A percentile compares a stretch with the other conserved stretches of the same genome.
Evolutionary conservation across 2,888 invertebrate species (phyloP).

Genomic region (Epistrophe grossulariae): DNA sequence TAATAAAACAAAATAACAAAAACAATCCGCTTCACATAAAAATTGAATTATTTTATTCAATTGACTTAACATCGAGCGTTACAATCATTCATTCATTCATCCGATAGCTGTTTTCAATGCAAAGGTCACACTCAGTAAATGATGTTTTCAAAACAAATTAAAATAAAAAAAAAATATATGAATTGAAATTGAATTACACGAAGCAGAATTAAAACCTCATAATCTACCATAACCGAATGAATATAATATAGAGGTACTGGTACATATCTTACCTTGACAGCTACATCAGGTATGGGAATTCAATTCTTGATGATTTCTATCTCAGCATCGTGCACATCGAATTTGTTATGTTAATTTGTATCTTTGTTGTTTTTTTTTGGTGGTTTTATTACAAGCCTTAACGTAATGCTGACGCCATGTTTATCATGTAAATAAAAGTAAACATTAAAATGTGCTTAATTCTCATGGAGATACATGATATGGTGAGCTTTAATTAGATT

Average conservation of each 20-base stretch:
- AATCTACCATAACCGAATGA: constrained; percentile 44
- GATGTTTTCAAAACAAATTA: constrained; percentile 12
- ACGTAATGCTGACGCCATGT: constrained; percentile 50
- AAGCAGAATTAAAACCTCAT: constrained; percentile 51
- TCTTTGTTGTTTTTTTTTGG: constrained; percentile 12
- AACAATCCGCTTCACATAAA: constrained; percentile 7
- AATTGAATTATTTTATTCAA: constrained; percentile 61
- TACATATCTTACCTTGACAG: constrained; percentile 49
- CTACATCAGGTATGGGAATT: constrained; percentile 37
- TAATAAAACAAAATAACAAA: constrained; percentile 12
- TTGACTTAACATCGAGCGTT: constrained; percentile 41
- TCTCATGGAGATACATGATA: constrained; percentile 27
- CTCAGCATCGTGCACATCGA: constrained; percentile 43
- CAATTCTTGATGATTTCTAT: constrained; percentile 45
- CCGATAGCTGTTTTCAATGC: constrained; percentile 35
- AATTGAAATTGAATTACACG: constrained; percentile 48
- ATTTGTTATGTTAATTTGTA: constrained; percentile 38
- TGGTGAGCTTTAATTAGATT: constrained; percentile 46
- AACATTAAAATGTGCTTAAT: constrained; percentile 39
- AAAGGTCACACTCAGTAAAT: constrained; percentile 47
- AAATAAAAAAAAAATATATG: background rate
- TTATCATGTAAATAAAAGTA: constrained; percentile 20
- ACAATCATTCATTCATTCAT: constrained; percentile 16
- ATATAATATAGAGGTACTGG: background rate
- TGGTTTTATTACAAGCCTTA: constrained; percentile 47